Percentiles rank a stretch among this genome's conserved stretches.
Conservation (phyloP, 1,140 invertebrate genomes). For the Nomia melanderi region DNA sequence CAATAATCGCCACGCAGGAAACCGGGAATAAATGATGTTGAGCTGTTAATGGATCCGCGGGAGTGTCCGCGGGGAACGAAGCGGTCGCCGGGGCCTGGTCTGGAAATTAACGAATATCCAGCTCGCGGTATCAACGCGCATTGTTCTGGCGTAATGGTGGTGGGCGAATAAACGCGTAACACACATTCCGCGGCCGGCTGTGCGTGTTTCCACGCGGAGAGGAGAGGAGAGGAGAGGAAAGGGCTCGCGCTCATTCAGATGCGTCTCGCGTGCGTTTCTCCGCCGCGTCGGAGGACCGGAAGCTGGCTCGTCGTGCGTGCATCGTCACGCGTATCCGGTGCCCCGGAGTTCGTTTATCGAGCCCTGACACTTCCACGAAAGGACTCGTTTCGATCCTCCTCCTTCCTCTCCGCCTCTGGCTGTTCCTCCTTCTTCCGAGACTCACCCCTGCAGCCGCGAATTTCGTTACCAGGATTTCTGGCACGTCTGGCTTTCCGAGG, state of each 20-base stretch:
- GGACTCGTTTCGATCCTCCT: slow-evolving; percentile 27
- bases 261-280: slow-evolving; percentile 75
- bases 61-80: too few species aligned
- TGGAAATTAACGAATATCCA: slow-evolving; percentile 3
- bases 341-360: slow-evolving; percentile 62
- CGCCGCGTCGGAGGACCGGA: slow-evolving; percentile 65
- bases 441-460: background rate
- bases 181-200: slow-evolving; percentile 19
- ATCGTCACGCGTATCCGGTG: slow-evolving; percentile 78
- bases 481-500: too few species aligned
- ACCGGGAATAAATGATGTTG: too few species aligned
- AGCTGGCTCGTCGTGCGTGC: slow-evolving; percentile 74
- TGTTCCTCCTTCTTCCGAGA: background rate
- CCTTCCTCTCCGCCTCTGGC: too few species aligned
- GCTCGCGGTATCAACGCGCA: background rate
- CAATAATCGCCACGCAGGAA: too few species aligned
- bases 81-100: too few species aligned
- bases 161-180: slow-evolving; percentile 26
- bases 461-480: background rate
- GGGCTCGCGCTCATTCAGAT: slow-evolving; percentile 74
- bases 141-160: background rate
- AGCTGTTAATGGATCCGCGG: too few species aligned
- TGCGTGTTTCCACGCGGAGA: background rate
- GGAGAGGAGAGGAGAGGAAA: background rate
- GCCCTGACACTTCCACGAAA: slow-evolving; percentile 55